Percentiles rank a stretch among this genome's conserved stretches.
Conservation (phyloP, 2,797 vertebrate species). For the Peromyscus nudipes region DNA sequence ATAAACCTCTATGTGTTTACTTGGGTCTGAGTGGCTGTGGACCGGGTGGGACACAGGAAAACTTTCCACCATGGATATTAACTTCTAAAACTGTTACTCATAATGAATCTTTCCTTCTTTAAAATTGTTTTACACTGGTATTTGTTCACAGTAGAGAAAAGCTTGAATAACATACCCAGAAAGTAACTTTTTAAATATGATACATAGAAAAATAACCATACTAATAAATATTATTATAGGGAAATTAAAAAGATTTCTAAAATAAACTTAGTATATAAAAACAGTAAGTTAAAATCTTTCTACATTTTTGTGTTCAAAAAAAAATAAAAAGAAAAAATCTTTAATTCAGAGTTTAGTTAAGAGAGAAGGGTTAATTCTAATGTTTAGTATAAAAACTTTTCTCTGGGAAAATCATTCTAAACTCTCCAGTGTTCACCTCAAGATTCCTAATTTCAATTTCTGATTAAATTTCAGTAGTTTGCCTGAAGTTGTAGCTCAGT, state of each 20-base stretch:
- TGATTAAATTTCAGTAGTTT: neutral
- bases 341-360: neutral
- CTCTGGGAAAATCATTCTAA: neutral
- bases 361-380: neutral
- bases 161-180: neutral
- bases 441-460: neutral
- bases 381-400: neutral
- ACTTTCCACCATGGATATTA: too few relatives aligned
- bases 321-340: neutral
- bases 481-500: neutral
- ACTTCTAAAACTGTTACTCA: neutral
- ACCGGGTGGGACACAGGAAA: too few relatives aligned
- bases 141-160: neutral
- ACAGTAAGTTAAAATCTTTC: neutral
- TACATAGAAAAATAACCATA: neutral
- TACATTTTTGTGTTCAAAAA: neutral
- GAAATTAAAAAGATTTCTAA: neutral
- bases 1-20: too few relatives aligned
- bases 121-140: neutral
- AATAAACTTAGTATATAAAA: neutral
- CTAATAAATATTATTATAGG: neutral
- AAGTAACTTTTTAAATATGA: neutral
- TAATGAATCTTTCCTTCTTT: neutral
- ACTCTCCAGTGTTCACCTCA: neutral
- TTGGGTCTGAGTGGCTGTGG: too few relatives aligned